Evolutionary conservation across 2,888 invertebrate species (phyloP), one percentile per base, ranked within the genome.

Genomic region (Gisinianus flammeolus): DNA sequence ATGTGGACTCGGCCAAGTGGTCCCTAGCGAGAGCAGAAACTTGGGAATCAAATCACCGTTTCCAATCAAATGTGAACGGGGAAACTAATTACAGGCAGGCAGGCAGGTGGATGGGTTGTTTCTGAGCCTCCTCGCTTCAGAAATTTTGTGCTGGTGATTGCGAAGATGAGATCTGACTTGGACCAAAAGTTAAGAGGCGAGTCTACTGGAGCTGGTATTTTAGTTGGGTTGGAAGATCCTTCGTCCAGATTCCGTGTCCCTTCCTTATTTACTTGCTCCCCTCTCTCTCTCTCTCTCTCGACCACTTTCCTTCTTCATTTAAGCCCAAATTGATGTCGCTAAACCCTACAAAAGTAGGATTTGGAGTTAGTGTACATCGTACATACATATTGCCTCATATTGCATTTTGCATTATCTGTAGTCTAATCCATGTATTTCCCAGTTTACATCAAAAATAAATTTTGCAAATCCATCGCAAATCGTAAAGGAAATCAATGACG

Each of bases 11-110:
- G n/a, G n/a, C n/a, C n/a, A n/a, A n/a, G n/a, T 56, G 56, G 4
- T 56, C 56, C 19, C 19, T n/a, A 56, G 56, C 19, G 44, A 44
- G 35, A 35, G 35, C 24, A 24, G 62, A 44, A 54, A 70, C 24
- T 70, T 70, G 70, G 26, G 56, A 71, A 56, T 71, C 54, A 71
- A 71, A 71, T 71, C 71, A 71, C 54, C 56, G 71, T 54, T 54
- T 28, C 71, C 54, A 54, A 71, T 71, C 71, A 71, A 71, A 71
- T 71, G 28, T 71, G 56, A 56, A 24, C 54, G 71, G 71, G 56
- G 56, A 71, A 71, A 71, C 71, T 71, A 71, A 71, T 71, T 71
- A 71, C 54, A 54, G 71, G 30, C 5, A n/a, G 33, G 33, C 30
- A 33, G 68, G 33, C 33, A 68, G n/a, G n/a, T n/a, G n/a, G 22